Percentiles rank a stretch among this genome's conserved stretches.
phyloP scores from a whole-genome alignment of 2,888 invertebrate genomes.

The Agrilus mali region DNA sequence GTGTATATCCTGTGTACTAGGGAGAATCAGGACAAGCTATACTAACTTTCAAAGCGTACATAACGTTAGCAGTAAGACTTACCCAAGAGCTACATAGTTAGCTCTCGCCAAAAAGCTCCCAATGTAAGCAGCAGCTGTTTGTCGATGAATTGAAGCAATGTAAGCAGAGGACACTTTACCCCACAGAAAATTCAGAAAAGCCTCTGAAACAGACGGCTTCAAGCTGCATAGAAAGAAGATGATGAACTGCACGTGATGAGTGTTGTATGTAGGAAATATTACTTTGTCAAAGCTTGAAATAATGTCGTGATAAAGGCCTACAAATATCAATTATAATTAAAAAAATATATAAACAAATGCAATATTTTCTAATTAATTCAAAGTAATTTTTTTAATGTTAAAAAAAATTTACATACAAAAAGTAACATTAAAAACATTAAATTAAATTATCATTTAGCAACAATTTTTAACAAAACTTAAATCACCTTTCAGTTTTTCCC shows the following conservation, averaged over 20 bases:
- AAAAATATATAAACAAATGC: too few species aligned
- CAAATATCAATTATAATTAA: constrained; percentile 14
- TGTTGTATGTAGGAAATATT: constrained; percentile 72
- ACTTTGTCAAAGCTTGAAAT: constrained; percentile 65
- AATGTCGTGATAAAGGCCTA: constrained; percentile 42
- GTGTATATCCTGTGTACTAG: too few species aligned
- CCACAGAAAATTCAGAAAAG: constrained; percentile 62
- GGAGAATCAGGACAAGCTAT: too few species aligned
- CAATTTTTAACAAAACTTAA: background rate
- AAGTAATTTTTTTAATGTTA: too few species aligned
- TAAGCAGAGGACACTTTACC: constrained; percentile 56
- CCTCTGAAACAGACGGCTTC: constrained; percentile 44
- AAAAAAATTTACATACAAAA: too few species aligned
- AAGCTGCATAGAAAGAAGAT: constrained; percentile 63
- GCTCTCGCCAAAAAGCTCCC: constrained; percentile 62
- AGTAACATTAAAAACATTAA: too few species aligned
- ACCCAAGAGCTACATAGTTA: constrained; percentile 48
- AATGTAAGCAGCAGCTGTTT: constrained; percentile 60
- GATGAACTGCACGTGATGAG: constrained; percentile 65
- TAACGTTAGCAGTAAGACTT: constrained; percentile 22
- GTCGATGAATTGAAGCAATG: constrained; percentile 49
- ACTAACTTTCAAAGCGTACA: too few species aligned
- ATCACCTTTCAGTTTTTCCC: constrained; percentile 42
- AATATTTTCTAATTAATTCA: too few species aligned
- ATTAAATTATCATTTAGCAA: too few species aligned